phyloP scores from a whole-genome alignment of 2,113 vertebrate species.

The Hemichromis elongatus region DNA sequence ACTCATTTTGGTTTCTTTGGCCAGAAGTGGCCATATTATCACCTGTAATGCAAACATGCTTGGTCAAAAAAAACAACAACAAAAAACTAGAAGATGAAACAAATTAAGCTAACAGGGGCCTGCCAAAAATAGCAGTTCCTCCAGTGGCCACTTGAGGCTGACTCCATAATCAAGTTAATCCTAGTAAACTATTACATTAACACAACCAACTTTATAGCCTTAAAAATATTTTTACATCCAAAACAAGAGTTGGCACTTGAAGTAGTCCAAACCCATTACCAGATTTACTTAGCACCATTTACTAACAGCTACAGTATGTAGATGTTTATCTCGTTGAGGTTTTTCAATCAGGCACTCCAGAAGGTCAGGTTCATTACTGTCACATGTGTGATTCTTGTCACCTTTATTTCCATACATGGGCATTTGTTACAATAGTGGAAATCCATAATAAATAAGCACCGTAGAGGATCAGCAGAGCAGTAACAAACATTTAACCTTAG shows the following conservation, averaged over 20 bases:
- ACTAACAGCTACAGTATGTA: not conserved
- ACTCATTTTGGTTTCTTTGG: not conserved
- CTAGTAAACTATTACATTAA: too few relatives aligned
- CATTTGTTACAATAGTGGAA: constrained; percentile 53
- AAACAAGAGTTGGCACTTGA: too few relatives aligned
- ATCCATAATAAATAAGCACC: constrained; percentile 68
- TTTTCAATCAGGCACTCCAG: not conserved
- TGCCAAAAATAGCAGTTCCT: too few relatives aligned
- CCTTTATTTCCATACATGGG: constrained; percentile 57
- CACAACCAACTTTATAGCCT: too few relatives aligned
- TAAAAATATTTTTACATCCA: too few relatives aligned
- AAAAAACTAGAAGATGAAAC: too few relatives aligned
- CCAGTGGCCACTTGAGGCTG: too few relatives aligned
- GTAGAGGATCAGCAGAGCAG: constrained; percentile 37
- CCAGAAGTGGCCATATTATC: not conserved
- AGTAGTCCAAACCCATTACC: too few relatives aligned
- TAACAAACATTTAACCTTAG: constrained; percentile 20
- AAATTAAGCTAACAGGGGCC: too few relatives aligned
- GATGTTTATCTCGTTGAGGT: too few relatives aligned
- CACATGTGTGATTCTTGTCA: not conserved
- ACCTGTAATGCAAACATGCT: not conserved
- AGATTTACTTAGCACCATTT: not conserved
- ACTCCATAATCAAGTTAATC: too few relatives aligned
- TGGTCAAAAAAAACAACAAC: too few relatives aligned
- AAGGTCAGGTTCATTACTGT: not conserved